phyloP scores from a whole-genome alignment of 1,140 invertebrate species.

The Tachypleus tridentatus region DNA sequence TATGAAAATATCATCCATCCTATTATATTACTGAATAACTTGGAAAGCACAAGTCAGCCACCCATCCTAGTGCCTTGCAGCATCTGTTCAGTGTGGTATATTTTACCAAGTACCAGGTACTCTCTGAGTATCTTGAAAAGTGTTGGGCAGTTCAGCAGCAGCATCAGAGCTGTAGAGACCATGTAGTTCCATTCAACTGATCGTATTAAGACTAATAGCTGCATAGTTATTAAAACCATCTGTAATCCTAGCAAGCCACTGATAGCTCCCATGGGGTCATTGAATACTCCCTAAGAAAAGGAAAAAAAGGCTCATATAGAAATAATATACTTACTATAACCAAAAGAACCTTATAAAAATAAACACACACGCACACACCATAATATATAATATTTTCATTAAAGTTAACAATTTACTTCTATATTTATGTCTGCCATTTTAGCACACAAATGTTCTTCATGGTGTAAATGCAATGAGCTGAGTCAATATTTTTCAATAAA shows the following conservation, averaged over 20 bases:
- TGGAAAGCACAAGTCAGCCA: too few species aligned
- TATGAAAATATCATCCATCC: too few species aligned
- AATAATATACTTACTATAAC: conserved; percentile 19
- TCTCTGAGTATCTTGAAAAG: conserved; percentile 44
- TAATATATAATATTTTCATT: neutral
- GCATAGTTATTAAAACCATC: conserved; percentile 53
- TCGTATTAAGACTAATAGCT: conserved; percentile 61
- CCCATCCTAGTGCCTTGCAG: neutral
- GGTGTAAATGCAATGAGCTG: neutral
- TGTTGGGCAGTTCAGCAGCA: conserved; percentile 82
- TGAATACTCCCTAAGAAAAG: conserved; percentile 47
- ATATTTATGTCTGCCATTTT: conserved; percentile 9
- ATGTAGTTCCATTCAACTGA: conserved; percentile 83
- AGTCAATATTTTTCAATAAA: conserved; percentile 6
- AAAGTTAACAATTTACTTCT: neutral
- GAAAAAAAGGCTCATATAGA: conserved; percentile 30
- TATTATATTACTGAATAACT: too few species aligned
- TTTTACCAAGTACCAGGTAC: conserved; percentile 14
- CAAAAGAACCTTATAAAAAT: neutral
- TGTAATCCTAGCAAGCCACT: conserved; percentile 59
- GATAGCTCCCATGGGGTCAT: conserved; percentile 68
- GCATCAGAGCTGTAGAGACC: conserved; percentile 64
- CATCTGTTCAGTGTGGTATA: conserved; percentile 15
- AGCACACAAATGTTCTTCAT: conserved; percentile 1
- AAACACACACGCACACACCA: neutral